phyloP scores from a whole-genome alignment of 2,888 invertebrate genomes.

The Oligia strigilis region DNA sequence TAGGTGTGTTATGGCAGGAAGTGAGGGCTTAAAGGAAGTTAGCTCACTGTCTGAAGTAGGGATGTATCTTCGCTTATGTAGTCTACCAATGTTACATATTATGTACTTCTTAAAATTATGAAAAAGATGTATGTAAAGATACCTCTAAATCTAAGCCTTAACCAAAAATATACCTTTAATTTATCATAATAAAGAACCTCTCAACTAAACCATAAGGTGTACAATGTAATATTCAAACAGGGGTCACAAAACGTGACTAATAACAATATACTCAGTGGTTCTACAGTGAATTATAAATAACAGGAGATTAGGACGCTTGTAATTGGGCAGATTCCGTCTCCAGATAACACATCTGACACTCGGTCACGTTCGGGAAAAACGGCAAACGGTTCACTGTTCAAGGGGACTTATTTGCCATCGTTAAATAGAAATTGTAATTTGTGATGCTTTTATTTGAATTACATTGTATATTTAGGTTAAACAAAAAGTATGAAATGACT shows the following conservation, averaged over 20 bases:
- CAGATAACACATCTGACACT: slow-evolving; percentile 67
- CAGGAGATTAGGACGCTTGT: slow-evolving; percentile 66
- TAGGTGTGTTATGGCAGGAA: slow-evolving; percentile 69
- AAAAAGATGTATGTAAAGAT: neutral
- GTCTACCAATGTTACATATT: neutral
- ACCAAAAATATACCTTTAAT: slow-evolving; percentile 2
- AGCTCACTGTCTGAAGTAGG: slow-evolving; percentile 28
- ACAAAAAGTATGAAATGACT: neutral
- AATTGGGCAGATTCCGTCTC: slow-evolving; percentile 67
- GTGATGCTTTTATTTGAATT: slow-evolving; percentile 39
- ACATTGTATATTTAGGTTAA: slow-evolving; percentile 5
- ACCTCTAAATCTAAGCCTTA: no score
- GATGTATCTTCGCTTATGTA: slow-evolving; percentile 7
- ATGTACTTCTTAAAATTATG: neutral
- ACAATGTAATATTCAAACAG: slow-evolving; percentile 50
- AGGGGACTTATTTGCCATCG: slow-evolving; percentile 57
- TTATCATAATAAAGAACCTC: slow-evolving; percentile 26
- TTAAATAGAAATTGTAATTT: slow-evolving; percentile 53
- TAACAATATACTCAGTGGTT: slow-evolving; percentile 63
- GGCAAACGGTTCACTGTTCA: slow-evolving; percentile 61
- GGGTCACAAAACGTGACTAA: slow-evolving; percentile 63
- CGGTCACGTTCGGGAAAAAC: slow-evolving; percentile 67
- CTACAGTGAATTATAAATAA: slow-evolving; percentile 67
- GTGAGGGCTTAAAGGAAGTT: slow-evolving; percentile 34
- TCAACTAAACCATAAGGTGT: slow-evolving; percentile 40